Evolutionary conservation across 2,888 invertebrate genomes (phyloP), one percentile per base, ranked within the genome.

Genomic region (Gandaritis pyraliata): DNA sequence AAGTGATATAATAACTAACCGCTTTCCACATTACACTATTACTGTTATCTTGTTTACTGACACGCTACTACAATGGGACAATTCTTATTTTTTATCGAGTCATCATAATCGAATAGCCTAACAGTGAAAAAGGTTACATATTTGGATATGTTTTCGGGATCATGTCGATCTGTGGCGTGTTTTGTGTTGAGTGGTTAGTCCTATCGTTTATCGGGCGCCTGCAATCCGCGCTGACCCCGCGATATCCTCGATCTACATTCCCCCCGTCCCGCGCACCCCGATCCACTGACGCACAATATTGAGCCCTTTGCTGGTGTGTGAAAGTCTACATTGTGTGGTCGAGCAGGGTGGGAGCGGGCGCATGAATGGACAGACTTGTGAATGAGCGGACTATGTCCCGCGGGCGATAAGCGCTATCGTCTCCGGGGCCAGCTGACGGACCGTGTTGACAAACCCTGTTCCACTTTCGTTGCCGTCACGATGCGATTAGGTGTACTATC

Each of bases 361-460:
- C 85, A 90, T 91, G 91, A 91, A 92, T 92, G 91, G 86, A 85
- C 80, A 82, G 81, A 85, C 87, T 90, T 88, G 86, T 92, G 91
- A 92, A 92, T 92, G 91, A 89, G 83, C 85, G 91, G 91, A 91
- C 91, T 91, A 86, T 90, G 91, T 90, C 90, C 91, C 88, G 81
- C 81, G 71, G 80, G 73, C 82, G 91, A 91, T 92, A 92, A 92
- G 89, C 87, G 83, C 85, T 92, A 91, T 91, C 91, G 83, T 75
- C 80, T 59, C 70, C 61, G 86, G 86, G 89, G 90, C 90, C 90
- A 90, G 90, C 90, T 91, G 90, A 90, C 85, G 81, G 82, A 83
- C 83, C 85, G 81, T 87, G 88, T 90, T 90, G 90, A 91, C 91
- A 91, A 90, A 89, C 90, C 88, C 89, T 87, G 91, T 86, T 87